Conservation (phyloP, 2,797 vertebrate species). For the Sorex maritimensis region DNA sequence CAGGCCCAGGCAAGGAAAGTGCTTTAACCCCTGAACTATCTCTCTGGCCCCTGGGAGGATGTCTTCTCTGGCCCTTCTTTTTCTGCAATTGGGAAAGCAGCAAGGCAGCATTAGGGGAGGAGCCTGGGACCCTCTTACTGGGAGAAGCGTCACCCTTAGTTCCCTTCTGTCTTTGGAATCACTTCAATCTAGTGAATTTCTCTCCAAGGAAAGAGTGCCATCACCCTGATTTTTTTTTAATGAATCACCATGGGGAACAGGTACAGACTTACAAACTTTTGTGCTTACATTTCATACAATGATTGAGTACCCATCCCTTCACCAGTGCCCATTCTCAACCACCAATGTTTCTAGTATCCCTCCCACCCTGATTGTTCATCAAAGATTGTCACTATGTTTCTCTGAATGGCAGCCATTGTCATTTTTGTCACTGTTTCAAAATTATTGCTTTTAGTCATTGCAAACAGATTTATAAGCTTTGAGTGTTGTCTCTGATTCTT, state of each 20-base stretch:
- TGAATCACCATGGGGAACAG: too few relatives aligned
- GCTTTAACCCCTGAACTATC: neutral
- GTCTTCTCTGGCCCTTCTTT: too few relatives aligned
- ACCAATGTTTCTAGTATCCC: too few relatives aligned
- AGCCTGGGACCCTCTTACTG: neutral
- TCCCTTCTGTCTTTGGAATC: too few relatives aligned
- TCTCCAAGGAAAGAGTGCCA: neutral
- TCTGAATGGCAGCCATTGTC: neutral
- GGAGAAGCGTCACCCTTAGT: accelerated
- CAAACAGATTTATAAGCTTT: neutral
- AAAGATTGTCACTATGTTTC: neutral
- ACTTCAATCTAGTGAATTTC: neutral
- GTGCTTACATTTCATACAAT: too few relatives aligned
- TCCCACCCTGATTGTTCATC: neutral
- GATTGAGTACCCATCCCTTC: too few relatives aligned
- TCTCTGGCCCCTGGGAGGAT: neutral
- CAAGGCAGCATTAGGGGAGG: neutral
- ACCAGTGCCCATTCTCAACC: too few relatives aligned
- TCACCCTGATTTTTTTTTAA: neutral
- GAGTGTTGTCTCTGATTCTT: neutral
- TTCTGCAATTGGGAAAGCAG: neutral
- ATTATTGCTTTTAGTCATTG: neutral
- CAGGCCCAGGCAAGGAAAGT: too few relatives aligned
- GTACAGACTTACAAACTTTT: too few relatives aligned
- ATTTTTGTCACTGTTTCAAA: neutral